Percentiles rank a stretch among this genome's conserved stretches.
These are phyloP conservation scores for Styela clava DNA, from an alignment of 23 tunicate genomes.

Conservation along the genomic window DNA sequence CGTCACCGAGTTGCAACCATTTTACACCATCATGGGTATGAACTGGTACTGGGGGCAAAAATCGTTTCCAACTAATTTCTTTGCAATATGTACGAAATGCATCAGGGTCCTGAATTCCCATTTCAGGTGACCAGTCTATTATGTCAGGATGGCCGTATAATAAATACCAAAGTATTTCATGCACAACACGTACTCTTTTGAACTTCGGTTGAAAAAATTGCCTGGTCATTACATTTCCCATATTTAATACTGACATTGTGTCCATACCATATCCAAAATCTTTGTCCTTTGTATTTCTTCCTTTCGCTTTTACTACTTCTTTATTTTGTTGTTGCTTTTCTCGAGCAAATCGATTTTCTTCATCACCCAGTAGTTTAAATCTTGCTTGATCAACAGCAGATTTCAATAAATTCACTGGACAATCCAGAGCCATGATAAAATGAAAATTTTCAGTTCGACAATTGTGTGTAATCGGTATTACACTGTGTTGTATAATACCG, in stretches of 20 bases:
- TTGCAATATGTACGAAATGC: conserved; percentile 32
- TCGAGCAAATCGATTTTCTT: conserved; percentile 14
- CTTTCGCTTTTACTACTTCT: too few relatives aligned
- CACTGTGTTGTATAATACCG: conserved; percentile 34
- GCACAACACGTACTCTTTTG: conserved; percentile 47
- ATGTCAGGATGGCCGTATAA: conserved; percentile 76
- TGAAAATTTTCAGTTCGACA: conserved; percentile 51
- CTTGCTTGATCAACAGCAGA: conserved; percentile 68
- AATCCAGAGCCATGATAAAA: conserved; percentile 69
- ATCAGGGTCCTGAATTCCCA: conserved; percentile 33
- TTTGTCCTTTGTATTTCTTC: background rate
- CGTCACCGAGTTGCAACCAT: conserved; percentile 92
- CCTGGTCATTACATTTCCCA: background rate
- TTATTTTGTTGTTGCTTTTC: background rate
- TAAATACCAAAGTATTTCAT: conserved; percentile 89
- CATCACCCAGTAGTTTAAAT: conserved; percentile 19
- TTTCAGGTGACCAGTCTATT: background rate
- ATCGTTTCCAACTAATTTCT: conserved; percentile 75
- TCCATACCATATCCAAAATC: background rate
- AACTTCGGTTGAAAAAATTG: conserved; percentile 39
- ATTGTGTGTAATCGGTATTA: conserved; percentile 39
- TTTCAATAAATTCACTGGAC: conserved; percentile 40
- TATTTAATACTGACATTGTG: background rate
- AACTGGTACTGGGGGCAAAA: conserved; percentile 70
- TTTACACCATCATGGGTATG: conserved; percentile 39